Evolutionary conservation across 2,888 invertebrate species (phyloP).

Genomic region (Griposia aprilina): DNA sequence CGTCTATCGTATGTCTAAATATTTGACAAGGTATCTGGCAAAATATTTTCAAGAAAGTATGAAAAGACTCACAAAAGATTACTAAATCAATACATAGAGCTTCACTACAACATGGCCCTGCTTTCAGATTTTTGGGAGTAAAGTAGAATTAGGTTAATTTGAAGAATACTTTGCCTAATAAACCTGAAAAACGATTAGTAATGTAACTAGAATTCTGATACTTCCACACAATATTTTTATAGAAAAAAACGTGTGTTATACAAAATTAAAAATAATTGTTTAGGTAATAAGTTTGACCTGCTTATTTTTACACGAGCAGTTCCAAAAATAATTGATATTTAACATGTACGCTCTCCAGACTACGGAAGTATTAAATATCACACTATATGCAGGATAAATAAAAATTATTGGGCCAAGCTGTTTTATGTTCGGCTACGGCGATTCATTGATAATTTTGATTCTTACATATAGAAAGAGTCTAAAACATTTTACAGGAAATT

Average conservation of each 20-base stretch:
- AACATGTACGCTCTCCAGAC: background rate
- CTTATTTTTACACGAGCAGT: background rate
- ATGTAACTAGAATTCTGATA: background rate
- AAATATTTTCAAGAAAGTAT: background rate
- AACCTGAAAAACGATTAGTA: background rate
- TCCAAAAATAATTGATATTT: background rate
- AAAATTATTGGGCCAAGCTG: background rate
- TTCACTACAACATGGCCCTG: background rate
- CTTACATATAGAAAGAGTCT: background rate
- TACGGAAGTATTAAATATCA: background rate
- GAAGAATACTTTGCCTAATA: background rate
- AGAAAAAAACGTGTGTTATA: background rate
- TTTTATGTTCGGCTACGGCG: background rate
- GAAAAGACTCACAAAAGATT: background rate
- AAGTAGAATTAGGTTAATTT: background rate
- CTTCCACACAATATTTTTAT: background rate
- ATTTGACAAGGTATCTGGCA: background rate
- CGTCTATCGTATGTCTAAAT: background rate
- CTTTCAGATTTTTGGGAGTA: background rate
- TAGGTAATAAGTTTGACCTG: background rate
- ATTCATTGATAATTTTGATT: background rate
- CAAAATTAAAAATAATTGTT: background rate
- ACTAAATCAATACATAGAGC: constrained; percentile 4
- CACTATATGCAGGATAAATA: background rate
- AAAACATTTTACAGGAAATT: no score